phyloP scores from a whole-genome alignment of 2,888 invertebrate species.

The Siphlonurus alternatus region DNA sequence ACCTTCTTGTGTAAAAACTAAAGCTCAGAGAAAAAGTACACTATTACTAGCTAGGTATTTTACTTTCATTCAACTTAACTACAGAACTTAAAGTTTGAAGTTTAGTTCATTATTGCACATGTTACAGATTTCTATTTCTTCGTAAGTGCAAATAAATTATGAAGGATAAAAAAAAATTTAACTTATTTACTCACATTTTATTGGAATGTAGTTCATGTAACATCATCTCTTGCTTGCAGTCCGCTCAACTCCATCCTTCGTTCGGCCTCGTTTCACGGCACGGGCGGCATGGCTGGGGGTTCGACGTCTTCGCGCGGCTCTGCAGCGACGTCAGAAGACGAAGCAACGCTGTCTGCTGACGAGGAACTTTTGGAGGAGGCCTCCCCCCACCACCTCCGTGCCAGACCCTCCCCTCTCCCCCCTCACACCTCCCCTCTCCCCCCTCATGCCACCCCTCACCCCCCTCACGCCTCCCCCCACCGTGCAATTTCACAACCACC shows the following conservation, averaged over 20 bases:
- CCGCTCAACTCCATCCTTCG: slow-evolving; percentile 25
- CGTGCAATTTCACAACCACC: not conserved
- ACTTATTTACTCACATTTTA: too few relatives aligned
- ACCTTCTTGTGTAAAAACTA: too few relatives aligned
- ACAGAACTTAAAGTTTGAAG: too few relatives aligned
- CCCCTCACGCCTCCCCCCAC: slow-evolving; percentile 3
- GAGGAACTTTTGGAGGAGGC: slow-evolving; percentile 7
- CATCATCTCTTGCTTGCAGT: too few relatives aligned
- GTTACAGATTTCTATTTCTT: too few relatives aligned
- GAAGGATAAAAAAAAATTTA: too few relatives aligned
- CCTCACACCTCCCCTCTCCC: not conserved
- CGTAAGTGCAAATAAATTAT: too few relatives aligned
- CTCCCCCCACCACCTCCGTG: slow-evolving; percentile 8
- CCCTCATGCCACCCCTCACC: slow-evolving; percentile 11
- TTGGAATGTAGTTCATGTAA: too few relatives aligned
- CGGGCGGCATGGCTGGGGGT: slow-evolving; percentile 16
- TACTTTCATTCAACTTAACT: too few relatives aligned
- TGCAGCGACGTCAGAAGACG: slow-evolving; percentile 13
- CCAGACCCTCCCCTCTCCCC: slow-evolving; percentile 9
- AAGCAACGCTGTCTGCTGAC: slow-evolving; percentile 13
- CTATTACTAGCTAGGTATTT: too few relatives aligned
- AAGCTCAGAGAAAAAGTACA: too few relatives aligned
- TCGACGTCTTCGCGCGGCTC: not conserved
- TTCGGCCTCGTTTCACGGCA: slow-evolving; percentile 32
- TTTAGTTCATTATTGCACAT: too few relatives aligned